These are phyloP conservation scores for Morelia viridis DNA, from an alignment of 2,797 vertebrate species.

Conservation along the genomic window DNA sequence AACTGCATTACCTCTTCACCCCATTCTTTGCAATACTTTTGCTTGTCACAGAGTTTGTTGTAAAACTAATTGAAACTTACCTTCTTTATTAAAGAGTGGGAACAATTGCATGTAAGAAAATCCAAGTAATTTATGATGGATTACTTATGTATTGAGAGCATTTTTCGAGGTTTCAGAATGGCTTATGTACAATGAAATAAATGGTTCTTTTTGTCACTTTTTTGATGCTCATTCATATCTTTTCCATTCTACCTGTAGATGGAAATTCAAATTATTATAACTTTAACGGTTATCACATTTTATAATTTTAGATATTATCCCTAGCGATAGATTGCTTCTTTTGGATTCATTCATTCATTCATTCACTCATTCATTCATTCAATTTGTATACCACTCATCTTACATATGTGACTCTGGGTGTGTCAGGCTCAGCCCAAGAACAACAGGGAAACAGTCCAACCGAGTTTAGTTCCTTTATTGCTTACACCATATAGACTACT, in stretches of 20 bases:
- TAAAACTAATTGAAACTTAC: not conserved
- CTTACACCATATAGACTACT: too few species aligned
- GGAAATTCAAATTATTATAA: not conserved
- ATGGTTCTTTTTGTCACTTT: not conserved
- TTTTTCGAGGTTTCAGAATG: not conserved
- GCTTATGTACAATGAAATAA: not conserved
- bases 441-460: too few species aligned
- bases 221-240: not conserved
- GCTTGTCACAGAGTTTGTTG: too few species aligned
- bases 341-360: not conserved
- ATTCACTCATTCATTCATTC: not conserved
- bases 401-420: not conserved
- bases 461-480: too few species aligned
- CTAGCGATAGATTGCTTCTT: not conserved
- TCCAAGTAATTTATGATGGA: not conserved
- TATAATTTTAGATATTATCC: not conserved
- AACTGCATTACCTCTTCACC: not conserved
- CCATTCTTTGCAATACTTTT: not conserved
- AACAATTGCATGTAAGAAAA: not conserved
- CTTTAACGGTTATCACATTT: not conserved
- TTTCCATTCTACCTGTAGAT: not conserved
- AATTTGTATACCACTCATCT: not conserved
- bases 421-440: too few species aligned
- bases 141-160: not conserved
- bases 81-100: not conserved